Conservation (phyloP, 2,797 vertebrate species). For the Psittacula echo region DNA sequence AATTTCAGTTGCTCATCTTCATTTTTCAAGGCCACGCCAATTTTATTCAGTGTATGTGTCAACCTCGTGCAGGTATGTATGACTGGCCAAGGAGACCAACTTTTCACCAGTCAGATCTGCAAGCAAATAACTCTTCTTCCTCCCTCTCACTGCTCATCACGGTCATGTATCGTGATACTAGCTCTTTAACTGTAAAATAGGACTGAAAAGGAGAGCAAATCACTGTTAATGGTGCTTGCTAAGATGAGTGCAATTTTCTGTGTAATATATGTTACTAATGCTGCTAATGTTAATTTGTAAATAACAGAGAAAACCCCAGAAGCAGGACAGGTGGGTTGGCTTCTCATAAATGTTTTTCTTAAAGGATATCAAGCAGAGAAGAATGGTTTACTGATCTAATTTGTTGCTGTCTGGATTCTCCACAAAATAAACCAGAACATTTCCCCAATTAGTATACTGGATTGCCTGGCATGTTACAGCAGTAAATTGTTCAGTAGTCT, state of each 20-base stretch:
- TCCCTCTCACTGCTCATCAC: background rate
- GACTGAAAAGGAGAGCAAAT: background rate
- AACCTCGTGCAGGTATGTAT: background rate
- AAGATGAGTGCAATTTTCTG: background rate
- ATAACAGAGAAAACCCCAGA: background rate
- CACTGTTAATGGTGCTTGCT: background rate
- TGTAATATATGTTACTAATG: background rate
- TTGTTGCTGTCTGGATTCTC: conserved; percentile 32
- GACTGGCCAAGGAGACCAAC: background rate
- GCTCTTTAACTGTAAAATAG: background rate
- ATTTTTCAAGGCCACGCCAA: background rate
- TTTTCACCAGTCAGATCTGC: background rate
- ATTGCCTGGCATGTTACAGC: background rate
- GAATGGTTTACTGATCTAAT: conserved; percentile 6
- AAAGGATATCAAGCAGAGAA: background rate
- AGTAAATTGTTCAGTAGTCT: background rate
- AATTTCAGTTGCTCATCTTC: background rate
- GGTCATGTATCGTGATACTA: background rate
- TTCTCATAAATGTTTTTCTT: background rate
- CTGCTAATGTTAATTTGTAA: background rate
- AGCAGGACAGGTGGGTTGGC: background rate
- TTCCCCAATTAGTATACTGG: background rate
- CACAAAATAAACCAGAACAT: conserved; percentile 7
- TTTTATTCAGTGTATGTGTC: background rate
- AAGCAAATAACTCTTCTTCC: background rate